Conservation (phyloP, 1,140 invertebrate species). For the Adoxophyes honmai region DNA sequence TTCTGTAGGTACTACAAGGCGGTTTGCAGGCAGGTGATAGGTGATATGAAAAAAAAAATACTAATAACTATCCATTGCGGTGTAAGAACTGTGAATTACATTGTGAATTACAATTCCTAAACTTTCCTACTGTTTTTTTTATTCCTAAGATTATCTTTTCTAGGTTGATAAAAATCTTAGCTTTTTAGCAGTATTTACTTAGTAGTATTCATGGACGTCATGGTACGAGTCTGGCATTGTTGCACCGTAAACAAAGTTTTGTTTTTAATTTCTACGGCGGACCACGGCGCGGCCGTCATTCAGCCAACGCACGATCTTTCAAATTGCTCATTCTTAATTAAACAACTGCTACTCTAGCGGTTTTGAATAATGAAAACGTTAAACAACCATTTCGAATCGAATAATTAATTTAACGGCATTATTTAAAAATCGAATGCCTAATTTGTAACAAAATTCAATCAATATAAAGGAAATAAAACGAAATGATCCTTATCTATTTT, state of each 20-base stretch:
- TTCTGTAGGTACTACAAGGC: too few relatives aligned
- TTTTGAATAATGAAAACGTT: conserved; percentile 23
- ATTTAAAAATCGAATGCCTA: conserved; percentile 11
- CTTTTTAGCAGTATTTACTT: too few relatives aligned
- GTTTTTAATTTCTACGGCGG: neutral
- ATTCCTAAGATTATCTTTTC: too few relatives aligned
- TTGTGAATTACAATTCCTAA: too few relatives aligned
- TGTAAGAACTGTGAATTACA: too few relatives aligned
- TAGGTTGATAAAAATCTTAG: too few relatives aligned
- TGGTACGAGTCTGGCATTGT: neutral
- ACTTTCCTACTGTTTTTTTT: too few relatives aligned
- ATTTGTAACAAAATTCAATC: neutral
- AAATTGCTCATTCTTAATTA: conserved; percentile 32
- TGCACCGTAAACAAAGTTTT: neutral
- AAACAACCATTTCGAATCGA: conserved; percentile 6
- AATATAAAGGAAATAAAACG: conserved; percentile 1
- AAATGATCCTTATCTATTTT: conserved; percentile 7
- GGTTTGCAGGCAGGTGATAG: too few relatives aligned
- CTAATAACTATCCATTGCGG: too few relatives aligned
- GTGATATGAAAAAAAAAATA: too few relatives aligned
- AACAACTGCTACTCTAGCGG: conserved; percentile 24
- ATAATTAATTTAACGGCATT: conserved; percentile 13
- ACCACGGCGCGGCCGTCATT: conserved; percentile 4
- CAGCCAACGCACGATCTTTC: conserved; percentile 18
- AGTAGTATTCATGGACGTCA: too few relatives aligned